A percentile compares a stretch with the other conserved stretches of the same genome.
phyloP scores from a whole-genome alignment of 2,797 vertebrate species.

The Danio tinwini region DNA sequence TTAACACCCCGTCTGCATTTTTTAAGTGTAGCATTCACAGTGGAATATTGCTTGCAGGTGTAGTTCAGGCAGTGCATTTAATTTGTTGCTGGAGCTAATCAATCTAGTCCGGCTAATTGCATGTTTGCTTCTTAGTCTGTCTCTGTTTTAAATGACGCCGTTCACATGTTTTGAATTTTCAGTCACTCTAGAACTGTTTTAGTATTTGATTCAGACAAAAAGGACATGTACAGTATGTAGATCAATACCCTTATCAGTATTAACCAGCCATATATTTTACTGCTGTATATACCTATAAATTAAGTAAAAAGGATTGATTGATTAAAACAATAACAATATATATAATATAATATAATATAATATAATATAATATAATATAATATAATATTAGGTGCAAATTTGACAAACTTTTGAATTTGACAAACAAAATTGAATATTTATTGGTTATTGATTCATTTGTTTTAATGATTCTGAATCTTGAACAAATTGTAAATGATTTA shows the following conservation, averaged over 20 bases:
- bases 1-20: constrained; percentile 61
- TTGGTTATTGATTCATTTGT: too few species aligned
- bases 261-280: neutral
- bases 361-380: too few species aligned
- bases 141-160: constrained; percentile 14
- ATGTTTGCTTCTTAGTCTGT: constrained; percentile 49
- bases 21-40: constrained; percentile 59
- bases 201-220: neutral
- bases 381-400: too few species aligned
- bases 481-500: too few species aligned
- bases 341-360: too few species aligned
- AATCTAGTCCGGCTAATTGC: constrained; percentile 54
- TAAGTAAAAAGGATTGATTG: too few species aligned
- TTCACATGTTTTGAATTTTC: constrained; percentile 41
- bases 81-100: constrained; percentile 52
- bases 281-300: too few species aligned
- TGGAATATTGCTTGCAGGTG: constrained; percentile 58
- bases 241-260: neutral
- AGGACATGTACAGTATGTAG: neutral
- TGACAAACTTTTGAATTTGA: too few species aligned
- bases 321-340: neutral
- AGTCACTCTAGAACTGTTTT: constrained; percentile 12
- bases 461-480: too few species aligned
- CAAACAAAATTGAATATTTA: too few species aligned
- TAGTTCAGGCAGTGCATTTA: constrained; percentile 44